Evolutionary conservation across 2,888 invertebrate species (phyloP), one percentile per base, ranked within the genome.

Genomic region (Mimas tiliae): DNA sequence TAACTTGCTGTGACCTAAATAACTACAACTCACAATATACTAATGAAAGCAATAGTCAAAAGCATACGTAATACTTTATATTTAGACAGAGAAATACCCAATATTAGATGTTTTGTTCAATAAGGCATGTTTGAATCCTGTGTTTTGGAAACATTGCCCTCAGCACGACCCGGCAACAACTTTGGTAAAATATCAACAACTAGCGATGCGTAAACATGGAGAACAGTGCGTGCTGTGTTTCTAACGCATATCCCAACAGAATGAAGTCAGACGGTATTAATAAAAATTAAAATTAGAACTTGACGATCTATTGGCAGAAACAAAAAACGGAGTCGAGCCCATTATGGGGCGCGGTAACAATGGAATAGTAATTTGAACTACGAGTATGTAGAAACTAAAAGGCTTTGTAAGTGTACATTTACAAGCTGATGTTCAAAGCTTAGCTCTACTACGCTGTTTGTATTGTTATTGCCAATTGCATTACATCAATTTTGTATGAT

Each of bases 181-280:
- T 80, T 83, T 85, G 85, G 84, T 86, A 84, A 73, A 77, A 80
- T 73, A 75, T 83, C 83, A 82, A 83, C 76, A 69, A 74, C 68
- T 70, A 70, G 65, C 72, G 70, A 73, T 73, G 79, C 78, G 79
- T 77, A 77, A 64, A 76, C 74, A 75, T 76, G 73, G 73, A 69
- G 78, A 82, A 78, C 79, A 77, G 72, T 72, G 74, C 71, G 78
- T 74, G 74, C 76, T 76, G 73, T 74, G 80, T 80, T 81, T 80
- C 80, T 74, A 79, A 74, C 75, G 72, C 74, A 72, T 69, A 77
- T 70, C 73, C 71, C 72, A 70, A 72, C 72, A 74, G 68, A 81
- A 80, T 88, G 88, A 90, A 90, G 85, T 88, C 88, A 89, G 86
- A 80, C 69, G 74, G 79, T 88, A 90, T 84, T 88, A 89, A 91